Conservation (phyloP, 2,888 invertebrate species). For the Hydrotaea cyrtoneurina region DNA sequence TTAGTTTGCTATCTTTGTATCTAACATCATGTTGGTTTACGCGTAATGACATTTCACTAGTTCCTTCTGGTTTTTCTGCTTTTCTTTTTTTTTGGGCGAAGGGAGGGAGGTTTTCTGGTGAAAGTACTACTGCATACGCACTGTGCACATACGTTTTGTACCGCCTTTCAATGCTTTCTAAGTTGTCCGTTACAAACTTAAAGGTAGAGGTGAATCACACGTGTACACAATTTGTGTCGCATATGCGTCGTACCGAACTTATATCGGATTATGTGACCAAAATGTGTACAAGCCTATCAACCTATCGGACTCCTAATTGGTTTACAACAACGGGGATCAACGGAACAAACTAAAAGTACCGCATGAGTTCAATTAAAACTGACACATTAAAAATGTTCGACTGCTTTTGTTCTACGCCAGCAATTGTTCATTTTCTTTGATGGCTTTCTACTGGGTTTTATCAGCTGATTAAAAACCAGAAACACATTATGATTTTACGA, state of each 20-base stretch:
- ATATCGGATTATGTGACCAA: conserved; percentile 6
- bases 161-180: neutral
- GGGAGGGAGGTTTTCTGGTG: neutral
- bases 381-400: conserved; percentile 12
- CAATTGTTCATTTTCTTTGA: neutral
- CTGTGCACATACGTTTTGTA: neutral
- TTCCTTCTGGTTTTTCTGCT: neutral
- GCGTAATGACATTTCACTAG: neutral
- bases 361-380: neutral
- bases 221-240: neutral
- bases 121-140: conserved; percentile 24
- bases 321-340: conserved; percentile 10
- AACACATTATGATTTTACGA: neutral
- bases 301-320: neutral
- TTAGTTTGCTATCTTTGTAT: neutral
- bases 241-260: neutral
- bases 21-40: neutral
- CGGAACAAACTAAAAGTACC: neutral
- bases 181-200: neutral
- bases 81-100: neutral
- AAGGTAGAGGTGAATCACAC: neutral
- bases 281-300: conserved; percentile 20
- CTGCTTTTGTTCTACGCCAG: neutral
- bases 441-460: neutral
- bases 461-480: neutral